Percentiles rank a stretch among this genome's conserved stretches.
phyloP scores from a whole-genome alignment of 1,140 invertebrate genomes.

The Nilaparvata lugens region DNA sequence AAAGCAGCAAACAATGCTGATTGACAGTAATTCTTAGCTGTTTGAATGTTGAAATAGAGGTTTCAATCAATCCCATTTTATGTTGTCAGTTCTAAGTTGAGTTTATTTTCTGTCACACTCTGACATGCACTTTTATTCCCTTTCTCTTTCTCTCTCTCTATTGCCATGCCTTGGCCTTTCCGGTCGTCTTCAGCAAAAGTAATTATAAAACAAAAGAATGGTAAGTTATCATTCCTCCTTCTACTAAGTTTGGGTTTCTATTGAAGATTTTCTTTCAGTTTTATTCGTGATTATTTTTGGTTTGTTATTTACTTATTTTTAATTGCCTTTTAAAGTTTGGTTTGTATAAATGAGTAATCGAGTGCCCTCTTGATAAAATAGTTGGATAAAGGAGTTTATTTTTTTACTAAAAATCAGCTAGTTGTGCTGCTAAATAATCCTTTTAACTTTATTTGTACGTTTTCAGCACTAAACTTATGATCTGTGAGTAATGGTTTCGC shows the following conservation, averaged over 20 bases:
- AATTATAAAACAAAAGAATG: constrained; percentile 46
- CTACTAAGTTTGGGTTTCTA: constrained; percentile 16
- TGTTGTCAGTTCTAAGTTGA: constrained; percentile 12
- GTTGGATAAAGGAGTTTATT: neutral
- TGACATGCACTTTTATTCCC: constrained; percentile 29
- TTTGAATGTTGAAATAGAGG: no score
- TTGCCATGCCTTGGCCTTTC: constrained; percentile 30
- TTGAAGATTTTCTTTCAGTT: constrained; percentile 24
- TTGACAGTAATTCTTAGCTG: no score
- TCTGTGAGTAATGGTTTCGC: no score
- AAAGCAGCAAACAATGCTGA: no score
- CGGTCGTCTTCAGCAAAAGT: constrained; percentile 46
- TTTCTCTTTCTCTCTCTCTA: constrained; percentile 26
- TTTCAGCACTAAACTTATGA: no score
- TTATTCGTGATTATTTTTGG: constrained; percentile 26
- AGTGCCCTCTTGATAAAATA: neutral
- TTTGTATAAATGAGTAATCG: constrained; percentile 5
- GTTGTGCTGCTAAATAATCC: no score
- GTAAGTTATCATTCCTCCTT: constrained; percentile 37
- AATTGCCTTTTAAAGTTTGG: constrained; percentile 6
- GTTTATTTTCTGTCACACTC: constrained; percentile 21
- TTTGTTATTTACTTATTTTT: constrained; percentile 19
- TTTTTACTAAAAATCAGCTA: no score
- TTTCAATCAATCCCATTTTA: constrained; percentile 1
- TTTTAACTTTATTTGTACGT: no score